Evolutionary conservation across 2,113 vertebrate genomes (phyloP), one percentile per base, ranked within the genome.

Genomic region (Benitochromis conjunctus): DNA sequence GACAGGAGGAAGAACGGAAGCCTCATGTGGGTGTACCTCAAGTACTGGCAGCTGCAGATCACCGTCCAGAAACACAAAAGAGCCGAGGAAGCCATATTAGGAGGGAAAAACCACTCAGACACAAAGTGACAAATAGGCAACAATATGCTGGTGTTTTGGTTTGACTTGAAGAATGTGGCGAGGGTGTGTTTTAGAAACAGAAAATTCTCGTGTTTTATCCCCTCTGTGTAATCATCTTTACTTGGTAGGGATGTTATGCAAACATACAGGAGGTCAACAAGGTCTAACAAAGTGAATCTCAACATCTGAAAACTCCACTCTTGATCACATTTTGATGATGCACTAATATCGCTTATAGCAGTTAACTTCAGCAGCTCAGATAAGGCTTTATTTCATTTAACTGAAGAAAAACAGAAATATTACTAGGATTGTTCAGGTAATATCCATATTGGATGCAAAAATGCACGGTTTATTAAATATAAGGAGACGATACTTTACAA

Each of bases 1-100:
- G 96, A 97, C 95, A 97, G 93, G 88, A 96, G 89, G 83, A 97
- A 94, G 83, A 99, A 99, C 8, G 99, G 99, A 86, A 98, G 91
- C 86, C 96, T 99, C 66, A 98, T 99, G 98, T 99, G 99, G 99
- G 90, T 99, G 9, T 99, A 99, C 90, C 96, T 99, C 81, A 96
- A 96, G 81, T 97, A 99, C 2, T 99, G 99, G 99, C 96, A 98
- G 77, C 95, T 98, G 58, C 93, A 96, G 91, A 94, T 98, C 53
- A 96, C 97, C 1, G 83, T 98, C 56, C 96, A 97, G 84, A 98
- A 97, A 92, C 97, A 97, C 88, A 96, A 96, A 95, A 96, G 89
- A 76, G 96, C 96, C 0, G 97, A 99, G 92, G 94, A 96, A 10
- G 85, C 95, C 62, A 88, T 98, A 57, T 87, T 97, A 48, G 95